These are phyloP conservation scores for Kobus ellipsiprymnus DNA, from an alignment of 2,113 vertebrate species.

Conservation along the genomic window DNA sequence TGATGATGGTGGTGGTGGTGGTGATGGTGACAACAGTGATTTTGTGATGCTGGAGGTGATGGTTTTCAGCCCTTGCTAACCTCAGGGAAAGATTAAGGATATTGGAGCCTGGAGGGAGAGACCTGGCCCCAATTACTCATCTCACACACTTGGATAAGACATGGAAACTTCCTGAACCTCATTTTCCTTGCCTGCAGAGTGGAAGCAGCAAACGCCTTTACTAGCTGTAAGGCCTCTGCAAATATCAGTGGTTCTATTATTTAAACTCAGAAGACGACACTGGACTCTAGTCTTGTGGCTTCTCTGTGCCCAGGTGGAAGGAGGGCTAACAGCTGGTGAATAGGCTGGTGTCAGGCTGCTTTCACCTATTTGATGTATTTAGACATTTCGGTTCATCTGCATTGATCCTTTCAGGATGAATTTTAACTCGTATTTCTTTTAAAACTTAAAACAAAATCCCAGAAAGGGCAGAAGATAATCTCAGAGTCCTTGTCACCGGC, in stretches of 20 bases:
- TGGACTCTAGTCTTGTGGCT: background rate
- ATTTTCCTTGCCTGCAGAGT: background rate
- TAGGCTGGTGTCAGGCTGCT: background rate
- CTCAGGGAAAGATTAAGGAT: background rate
- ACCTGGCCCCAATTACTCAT: no score
- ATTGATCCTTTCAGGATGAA: background rate
- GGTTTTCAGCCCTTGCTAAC: background rate
- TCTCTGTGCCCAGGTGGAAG: fast-evolving
- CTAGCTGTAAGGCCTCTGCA: fast-evolving
- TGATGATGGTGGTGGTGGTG: no score
- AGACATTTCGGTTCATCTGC: background rate
- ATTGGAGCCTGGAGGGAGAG: fast-evolving
- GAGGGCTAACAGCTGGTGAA: background rate
- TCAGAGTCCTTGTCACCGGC: fast-evolving
- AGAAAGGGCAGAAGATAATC: fast-evolving
- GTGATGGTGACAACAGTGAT: fast-evolving
- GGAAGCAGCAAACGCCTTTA: fast-evolving
- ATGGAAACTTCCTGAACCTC: background rate
- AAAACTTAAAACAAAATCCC: background rate
- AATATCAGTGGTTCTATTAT: background rate
- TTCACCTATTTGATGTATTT: background rate
- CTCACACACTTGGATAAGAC: background rate
- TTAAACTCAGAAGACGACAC: background rate
- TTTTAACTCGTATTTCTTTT: background rate
- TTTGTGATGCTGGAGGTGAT: background rate